Percentiles rank a stretch among this genome's conserved stretches.
Evolutionary conservation across 2,113 vertebrate genomes (phyloP).

Genomic region (Chloroceryle aenea): DNA sequence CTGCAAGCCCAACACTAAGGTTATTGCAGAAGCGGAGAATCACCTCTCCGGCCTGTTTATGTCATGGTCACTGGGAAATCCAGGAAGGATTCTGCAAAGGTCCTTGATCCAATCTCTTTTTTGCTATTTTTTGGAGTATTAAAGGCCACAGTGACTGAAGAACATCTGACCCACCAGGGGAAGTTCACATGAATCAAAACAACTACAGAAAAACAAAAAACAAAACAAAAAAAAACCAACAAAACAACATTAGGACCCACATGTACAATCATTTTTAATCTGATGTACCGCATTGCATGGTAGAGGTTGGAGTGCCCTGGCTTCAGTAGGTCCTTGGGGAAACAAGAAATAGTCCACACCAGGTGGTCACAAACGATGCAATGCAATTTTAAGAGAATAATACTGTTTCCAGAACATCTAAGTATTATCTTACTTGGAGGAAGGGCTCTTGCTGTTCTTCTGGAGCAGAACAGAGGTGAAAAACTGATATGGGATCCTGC

Average conservation of each 20-base stretch:
- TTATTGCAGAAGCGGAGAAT: not conserved
- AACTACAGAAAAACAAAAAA: not conserved
- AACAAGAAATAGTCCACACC: not conserved
- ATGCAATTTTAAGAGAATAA: not conserved
- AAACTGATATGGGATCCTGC: not conserved
- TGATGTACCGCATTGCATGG: not conserved
- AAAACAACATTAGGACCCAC: not conserved
- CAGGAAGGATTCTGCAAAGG: not conserved
- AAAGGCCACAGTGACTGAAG: not conserved
- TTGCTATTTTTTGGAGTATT: not conserved
- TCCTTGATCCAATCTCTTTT: not conserved
- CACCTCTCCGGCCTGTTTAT: not conserved
- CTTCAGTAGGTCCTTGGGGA: not conserved
- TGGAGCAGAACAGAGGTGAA: not conserved
- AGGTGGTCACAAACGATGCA: not conserved
- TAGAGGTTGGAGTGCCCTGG: not conserved
- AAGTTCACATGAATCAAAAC: not conserved
- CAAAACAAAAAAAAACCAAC: not conserved
- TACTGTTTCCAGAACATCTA: not conserved
- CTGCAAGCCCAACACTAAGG: not conserved
- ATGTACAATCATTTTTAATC: not conserved
- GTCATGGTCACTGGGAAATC: not conserved
- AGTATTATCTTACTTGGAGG: not conserved
- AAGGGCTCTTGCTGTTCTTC: not conserved
- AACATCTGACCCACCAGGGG: not conserved